These are phyloP conservation scores for Semaprochilodus insignis DNA, from an alignment of 2,797 vertebrate species.

Conservation along the genomic window DNA sequence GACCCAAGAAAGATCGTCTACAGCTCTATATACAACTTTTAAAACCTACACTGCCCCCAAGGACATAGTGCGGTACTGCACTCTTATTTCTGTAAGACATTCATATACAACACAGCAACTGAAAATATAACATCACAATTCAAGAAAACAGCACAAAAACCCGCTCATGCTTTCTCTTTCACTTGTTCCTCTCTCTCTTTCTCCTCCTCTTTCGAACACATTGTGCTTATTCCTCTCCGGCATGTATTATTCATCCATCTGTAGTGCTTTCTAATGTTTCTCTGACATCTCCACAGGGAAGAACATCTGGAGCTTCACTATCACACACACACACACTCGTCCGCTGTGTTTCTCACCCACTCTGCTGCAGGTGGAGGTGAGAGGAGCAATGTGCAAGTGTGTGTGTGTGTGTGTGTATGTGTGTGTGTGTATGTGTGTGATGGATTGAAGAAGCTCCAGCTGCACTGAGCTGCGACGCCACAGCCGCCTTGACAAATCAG, in stretches of 20 bases:
- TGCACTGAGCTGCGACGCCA: slow-evolving; percentile 36
- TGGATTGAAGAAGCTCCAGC: slow-evolving; percentile 36
- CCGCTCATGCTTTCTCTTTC: slow-evolving; percentile 13
- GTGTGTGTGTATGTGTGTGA: background rate
- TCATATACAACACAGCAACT: background rate
- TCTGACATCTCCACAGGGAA: slow-evolving; percentile 47
- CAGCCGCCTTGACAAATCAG: slow-evolving; percentile 13
- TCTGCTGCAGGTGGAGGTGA: slow-evolving; percentile 58
- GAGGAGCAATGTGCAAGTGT: slow-evolving; percentile 25
- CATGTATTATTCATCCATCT: slow-evolving; percentile 61
- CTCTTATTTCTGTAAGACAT: background rate
- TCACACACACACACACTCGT: slow-evolving; percentile 19
- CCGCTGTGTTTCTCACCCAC: slow-evolving; percentile 16
- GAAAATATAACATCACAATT: background rate
- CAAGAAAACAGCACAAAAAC: background rate
- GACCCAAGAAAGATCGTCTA: no score
- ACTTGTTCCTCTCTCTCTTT: slow-evolving; percentile 31
- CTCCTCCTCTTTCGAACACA: slow-evolving; percentile 41
- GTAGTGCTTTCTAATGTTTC: slow-evolving; percentile 57
- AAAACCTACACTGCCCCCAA: background rate
- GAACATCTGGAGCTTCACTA: slow-evolving; percentile 58
- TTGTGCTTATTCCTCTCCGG: slow-evolving; percentile 41
- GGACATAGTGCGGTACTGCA: background rate
- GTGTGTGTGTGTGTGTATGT: no score
- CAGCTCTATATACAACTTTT: no score